Conservation (phyloP, 2,888 invertebrate species). For the Copidosoma aretas region DNA sequence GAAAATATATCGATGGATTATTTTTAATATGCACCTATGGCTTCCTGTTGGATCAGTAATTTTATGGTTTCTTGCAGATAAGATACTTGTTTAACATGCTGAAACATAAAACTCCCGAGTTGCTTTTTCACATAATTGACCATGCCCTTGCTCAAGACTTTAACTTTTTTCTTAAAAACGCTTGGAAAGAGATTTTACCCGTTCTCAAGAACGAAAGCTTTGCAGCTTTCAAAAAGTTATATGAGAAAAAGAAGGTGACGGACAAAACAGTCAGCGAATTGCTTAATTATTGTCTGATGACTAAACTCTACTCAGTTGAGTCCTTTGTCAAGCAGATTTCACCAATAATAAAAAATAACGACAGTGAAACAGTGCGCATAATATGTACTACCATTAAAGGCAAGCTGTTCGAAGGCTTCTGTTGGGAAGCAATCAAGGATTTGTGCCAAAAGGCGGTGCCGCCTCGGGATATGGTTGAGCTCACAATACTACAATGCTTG, state of each 20-base stretch:
- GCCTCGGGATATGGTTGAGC: conserved; percentile 25
- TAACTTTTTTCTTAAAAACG: conserved; percentile 11
- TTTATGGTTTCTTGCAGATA: conserved; percentile 11
- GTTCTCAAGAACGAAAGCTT: conserved; percentile 15
- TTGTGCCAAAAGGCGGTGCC: conserved; percentile 35
- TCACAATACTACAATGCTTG: conserved; percentile 45
- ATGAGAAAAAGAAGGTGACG: conserved; percentile 2
- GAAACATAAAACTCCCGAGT: conserved; percentile 1
- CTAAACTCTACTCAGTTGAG: conserved; percentile 15
- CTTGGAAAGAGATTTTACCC: conserved; percentile 21
- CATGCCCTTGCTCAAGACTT: conserved; percentile 8
- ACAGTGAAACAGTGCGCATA: conserved; percentile 11
- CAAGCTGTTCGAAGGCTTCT: conserved; percentile 38
- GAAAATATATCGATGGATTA: not conserved
- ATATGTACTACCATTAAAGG: conserved; percentile 25
- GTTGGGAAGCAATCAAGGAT: conserved; percentile 41
- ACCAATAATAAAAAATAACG: conserved; percentile 1
- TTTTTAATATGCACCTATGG: too few relatives aligned
- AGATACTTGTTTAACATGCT: not conserved
- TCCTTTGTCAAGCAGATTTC: conserved; percentile 28
- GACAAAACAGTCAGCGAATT: conserved; percentile 6
- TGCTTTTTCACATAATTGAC: conserved; percentile 17
- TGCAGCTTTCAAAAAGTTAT: conserved; percentile 20
- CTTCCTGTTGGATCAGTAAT: not conserved
- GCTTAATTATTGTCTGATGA: conserved; percentile 19